Percentiles rank a stretch among this genome's conserved stretches.
Evolutionary conservation across 2,797 vertebrate species (phyloP).

Genomic region (Anguilla marmorata): DNA sequence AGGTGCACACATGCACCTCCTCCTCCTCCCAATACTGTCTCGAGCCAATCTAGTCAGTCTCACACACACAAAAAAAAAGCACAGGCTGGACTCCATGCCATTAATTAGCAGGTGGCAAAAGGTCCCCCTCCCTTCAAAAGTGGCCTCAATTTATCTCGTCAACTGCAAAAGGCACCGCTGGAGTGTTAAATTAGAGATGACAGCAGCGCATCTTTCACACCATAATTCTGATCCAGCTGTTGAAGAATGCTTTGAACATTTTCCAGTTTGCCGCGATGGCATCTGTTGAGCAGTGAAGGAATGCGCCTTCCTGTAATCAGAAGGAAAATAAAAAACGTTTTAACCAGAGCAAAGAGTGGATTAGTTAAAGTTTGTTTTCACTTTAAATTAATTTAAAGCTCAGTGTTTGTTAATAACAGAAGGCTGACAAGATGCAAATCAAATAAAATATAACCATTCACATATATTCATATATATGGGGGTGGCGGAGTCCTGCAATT

Average conservation of each 20-base stretch:
- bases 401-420: background rate
- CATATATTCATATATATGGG: no score
- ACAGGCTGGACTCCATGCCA: constrained; percentile 69
- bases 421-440: background rate
- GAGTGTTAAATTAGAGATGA: constrained; percentile 15
- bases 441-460: background rate
- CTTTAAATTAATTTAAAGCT: background rate
- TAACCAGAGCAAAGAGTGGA: background rate
- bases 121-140: background rate
- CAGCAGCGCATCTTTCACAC: background rate
- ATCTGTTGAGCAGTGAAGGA: background rate
- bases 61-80: constrained; percentile 36
- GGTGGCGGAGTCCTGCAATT: no score
- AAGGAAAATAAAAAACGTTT: background rate
- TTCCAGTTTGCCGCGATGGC: background rate
- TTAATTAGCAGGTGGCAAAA: constrained; percentile 60
- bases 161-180: background rate
- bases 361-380: background rate
- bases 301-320: background rate
- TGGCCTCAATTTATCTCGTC: background rate
- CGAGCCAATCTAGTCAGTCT: background rate
- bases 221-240: background rate
- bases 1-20: background rate
- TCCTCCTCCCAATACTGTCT: background rate
- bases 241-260: constrained; percentile 9